These are phyloP conservation scores for Coreius guichenoti DNA, from an alignment of 2,797 vertebrate genomes.

Conservation along the genomic window DNA sequence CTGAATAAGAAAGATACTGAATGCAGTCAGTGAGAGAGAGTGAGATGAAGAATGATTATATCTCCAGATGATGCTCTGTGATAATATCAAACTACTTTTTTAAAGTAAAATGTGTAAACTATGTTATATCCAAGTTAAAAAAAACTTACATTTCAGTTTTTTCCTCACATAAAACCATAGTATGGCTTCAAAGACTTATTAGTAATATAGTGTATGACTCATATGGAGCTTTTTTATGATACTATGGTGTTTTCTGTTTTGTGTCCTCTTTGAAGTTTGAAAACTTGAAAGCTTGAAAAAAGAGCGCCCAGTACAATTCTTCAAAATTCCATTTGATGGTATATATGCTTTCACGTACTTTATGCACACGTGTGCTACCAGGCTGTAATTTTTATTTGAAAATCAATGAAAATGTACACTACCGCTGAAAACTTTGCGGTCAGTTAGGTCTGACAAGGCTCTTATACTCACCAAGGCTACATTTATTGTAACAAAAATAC, in stretches of 20 bases:
- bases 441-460: background rate
- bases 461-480: background rate
- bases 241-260: slow-evolving; percentile 1
- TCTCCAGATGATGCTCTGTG: slow-evolving; percentile 5
- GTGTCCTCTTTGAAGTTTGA: background rate
- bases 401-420: background rate
- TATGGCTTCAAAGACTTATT: background rate
- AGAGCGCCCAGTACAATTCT: background rate
- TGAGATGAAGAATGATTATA: background rate
- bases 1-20: slow-evolving; percentile 6
- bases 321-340: background rate
- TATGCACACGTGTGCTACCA: background rate
- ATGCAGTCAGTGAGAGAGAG: background rate
- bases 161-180: background rate
- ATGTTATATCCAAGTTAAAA: background rate
- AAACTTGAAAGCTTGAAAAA: background rate
- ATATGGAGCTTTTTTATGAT: background rate
- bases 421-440: background rate
- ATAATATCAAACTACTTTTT: background rate
- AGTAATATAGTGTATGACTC: slow-evolving; percentile 4
- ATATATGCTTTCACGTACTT: background rate
- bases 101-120: background rate
- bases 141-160: background rate
- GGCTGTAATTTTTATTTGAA: background rate
- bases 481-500: background rate